Evolutionary conservation across 2,888 invertebrate genomes (phyloP), one percentile per base, ranked within the genome.

Genomic region (Torymus aiolomorphi): DNA sequence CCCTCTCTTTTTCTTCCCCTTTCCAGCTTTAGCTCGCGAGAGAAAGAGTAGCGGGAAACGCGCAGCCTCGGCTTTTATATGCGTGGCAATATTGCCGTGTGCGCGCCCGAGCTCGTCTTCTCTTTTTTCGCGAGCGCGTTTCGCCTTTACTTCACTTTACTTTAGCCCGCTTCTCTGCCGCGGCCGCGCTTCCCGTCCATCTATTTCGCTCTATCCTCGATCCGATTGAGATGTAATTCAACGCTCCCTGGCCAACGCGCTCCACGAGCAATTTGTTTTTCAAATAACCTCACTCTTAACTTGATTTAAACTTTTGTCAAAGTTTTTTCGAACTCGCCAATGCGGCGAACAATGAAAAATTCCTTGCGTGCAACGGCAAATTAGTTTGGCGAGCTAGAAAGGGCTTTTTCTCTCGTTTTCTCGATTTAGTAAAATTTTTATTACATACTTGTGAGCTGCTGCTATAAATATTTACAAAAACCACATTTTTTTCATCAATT

Each of bases 141-240:
- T 71, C 56, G 75, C 70, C 69, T 80, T 73, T 72, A 72, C 77
- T 70, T 74, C 57, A 67, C 80, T 65, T 75, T 76, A 78, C 67
- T 59, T 77, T 54, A 57, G 14, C 67, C 65, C 20, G 63, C 65
- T 72, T 65, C 66, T 71, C 81, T 75, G 77, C 66, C 80, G 75
- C 75, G 31, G 31, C 31, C 31, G 31, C 71, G 77, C 80, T 79
- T 75, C 81, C 66, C 76, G 54, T 76, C 78, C 74, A 51, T 73
- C 57, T 71, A 76, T 65, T 31, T 24, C 54, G 66, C 74, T 69
- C 73, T 73, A 57, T 71, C 71, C 72, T 74, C 77, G 78, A 83
- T 82, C 81, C 82, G 81, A 81, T 83, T 81, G 82, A 83, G 82
- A 80, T 75, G 70, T 82, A 80, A 84, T 81, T 82, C 79, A 79